Base-by-base conservation (phyloP, 1,140 invertebrate genomes). In the Melipona quadrifasciata region DNA sequence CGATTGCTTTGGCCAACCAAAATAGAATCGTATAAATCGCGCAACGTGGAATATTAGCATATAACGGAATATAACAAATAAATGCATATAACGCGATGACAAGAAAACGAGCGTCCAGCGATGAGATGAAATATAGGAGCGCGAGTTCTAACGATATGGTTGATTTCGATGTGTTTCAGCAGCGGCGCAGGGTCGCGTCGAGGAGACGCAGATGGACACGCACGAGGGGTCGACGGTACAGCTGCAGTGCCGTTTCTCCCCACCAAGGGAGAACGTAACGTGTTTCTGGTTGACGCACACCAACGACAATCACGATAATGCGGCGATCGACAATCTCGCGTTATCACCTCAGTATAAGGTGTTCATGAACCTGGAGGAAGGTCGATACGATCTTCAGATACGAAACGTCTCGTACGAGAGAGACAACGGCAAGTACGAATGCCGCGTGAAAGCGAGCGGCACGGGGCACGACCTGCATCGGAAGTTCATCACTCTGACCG, bases 351-450 rank as follows among this genome's bases (percentile, higher is more conserved):
- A 94, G 71, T 95, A 95, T 81, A 89, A 91, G 11, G 94, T 95
- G 0, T 92, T 91, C 73, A 93, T 94, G 93, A 87, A 93, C 19
- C 97, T 97, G 12, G 96, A 96, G 21, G 96, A 97, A 77, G 98
- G 98, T 24, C 96, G 97, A 55, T 99, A 98, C 94, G 98, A 99
- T 94, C 95, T 99, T 88, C 95, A 97, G 91, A 98, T 99, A 87
- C 96, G 96, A 31, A 98, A 98, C 92, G 97, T 97, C 1, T 97
- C 97, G 34, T 99, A 99, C 94, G 97, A 97, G 90, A 95, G 97
- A 1, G 98, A 99, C 94, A 98, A 99, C 92, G 98, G 98, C 11
- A 96, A 97, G 86, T 99, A 99, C 95, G 98, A 98, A 95, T 99
- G 98, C 92, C 96, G 97, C 34, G 96, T 98, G 68, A 98, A 98